A percentile compares a stretch with the other conserved stretches of the same genome.
phyloP scores from a whole-genome alignment of 2,113 vertebrate genomes.

The Notarius quadriscutis region DNA sequence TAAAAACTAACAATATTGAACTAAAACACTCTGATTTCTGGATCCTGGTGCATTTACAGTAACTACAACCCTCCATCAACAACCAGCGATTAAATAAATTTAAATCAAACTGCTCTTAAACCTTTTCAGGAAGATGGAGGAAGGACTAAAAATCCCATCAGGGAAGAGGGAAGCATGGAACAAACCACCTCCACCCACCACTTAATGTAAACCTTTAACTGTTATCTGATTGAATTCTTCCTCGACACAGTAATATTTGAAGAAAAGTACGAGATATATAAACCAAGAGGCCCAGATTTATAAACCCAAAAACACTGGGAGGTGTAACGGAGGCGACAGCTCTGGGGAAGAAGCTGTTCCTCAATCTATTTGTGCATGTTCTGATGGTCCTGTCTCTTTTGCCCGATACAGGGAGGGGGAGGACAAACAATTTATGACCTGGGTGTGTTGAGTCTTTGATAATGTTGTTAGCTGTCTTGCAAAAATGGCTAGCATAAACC shows the following conservation, averaged over 20 bases:
- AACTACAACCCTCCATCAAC: slow-evolving; percentile 1
- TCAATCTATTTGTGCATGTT: too few relatives aligned
- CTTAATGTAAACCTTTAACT: slow-evolving; percentile 44
- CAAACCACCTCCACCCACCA: slow-evolving; percentile 48
- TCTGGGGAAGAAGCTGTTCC: too few relatives aligned
- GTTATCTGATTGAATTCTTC: slow-evolving; percentile 51
- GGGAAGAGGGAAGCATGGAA: slow-evolving; percentile 37
- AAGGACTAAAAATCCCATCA: slow-evolving; percentile 39
- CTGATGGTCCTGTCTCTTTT: too few relatives aligned
- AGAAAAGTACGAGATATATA: slow-evolving; percentile 7
- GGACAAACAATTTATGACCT: too few relatives aligned
- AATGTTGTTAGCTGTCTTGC: too few relatives aligned
- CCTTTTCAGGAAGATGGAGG: slow-evolving; percentile 38
- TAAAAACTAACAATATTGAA: neutral
- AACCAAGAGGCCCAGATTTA: slow-evolving; percentile 2
- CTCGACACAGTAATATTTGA: slow-evolving; percentile 27
- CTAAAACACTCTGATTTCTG: neutral
- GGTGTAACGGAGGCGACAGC: too few relatives aligned
- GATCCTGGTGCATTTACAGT: neutral
- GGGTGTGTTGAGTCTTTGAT: too few relatives aligned
- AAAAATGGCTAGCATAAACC: too few relatives aligned
- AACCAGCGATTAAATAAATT: neutral
- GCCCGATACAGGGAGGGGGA: too few relatives aligned
- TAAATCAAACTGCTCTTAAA: slow-evolving; percentile 46
- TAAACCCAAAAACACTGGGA: neutral